Evolutionary conservation across 2,113 vertebrate genomes (phyloP).

Genomic region (Actenoides lindsayi): DNA sequence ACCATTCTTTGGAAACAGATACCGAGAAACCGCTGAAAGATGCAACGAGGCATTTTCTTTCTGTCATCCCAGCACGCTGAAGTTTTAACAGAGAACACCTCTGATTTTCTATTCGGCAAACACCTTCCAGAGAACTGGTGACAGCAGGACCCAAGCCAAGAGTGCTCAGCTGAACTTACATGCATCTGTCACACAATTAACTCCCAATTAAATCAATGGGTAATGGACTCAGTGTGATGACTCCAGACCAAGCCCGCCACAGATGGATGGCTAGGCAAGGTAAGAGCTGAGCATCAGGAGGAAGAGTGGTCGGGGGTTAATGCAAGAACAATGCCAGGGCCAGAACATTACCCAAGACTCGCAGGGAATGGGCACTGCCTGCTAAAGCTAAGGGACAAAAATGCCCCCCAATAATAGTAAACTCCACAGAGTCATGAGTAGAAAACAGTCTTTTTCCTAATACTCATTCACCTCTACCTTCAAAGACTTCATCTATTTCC

Average conservation of each 20-base stretch:
- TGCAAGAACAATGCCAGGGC: rapidly evolving
- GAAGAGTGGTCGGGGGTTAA: not conserved
- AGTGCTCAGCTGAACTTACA: rapidly evolving
- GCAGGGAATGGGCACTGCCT: not conserved
- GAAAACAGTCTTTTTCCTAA: not conserved
- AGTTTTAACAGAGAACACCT: not conserved
- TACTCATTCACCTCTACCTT: not conserved
- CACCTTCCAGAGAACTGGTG: not conserved
- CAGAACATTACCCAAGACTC: not conserved
- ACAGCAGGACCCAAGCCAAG: not conserved
- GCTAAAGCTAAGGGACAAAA: not conserved
- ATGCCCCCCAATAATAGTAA: not conserved
- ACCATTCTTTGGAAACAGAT: not conserved
- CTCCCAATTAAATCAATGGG: not conserved
- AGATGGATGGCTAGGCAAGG: not conserved
- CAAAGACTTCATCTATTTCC: not conserved
- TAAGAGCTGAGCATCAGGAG: not conserved
- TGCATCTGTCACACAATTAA: not conserved
- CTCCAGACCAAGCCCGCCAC: not conserved
- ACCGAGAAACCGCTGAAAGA: not conserved
- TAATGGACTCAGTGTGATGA: rapidly evolving
- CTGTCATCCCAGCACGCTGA: not conserved
- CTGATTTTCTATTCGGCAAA: not conserved
- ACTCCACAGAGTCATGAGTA: not conserved
- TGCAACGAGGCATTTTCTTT: not conserved